Percentiles rank a stretch among this genome's conserved stretches.
Evolutionary conservation across 2,888 invertebrate genomes (phyloP).

Genomic region (Aporophyla lueneburgensis): DNA sequence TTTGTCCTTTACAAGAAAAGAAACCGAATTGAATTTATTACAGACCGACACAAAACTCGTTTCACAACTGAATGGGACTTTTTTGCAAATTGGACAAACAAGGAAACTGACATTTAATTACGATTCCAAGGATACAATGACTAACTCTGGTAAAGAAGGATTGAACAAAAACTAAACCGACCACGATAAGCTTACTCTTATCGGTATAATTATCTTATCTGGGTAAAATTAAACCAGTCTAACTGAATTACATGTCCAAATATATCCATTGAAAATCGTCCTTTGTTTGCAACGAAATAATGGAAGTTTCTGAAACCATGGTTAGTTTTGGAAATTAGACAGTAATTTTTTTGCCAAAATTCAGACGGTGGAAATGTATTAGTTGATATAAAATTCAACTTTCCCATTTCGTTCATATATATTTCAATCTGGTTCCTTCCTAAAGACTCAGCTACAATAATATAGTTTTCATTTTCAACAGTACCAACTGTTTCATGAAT

Average conservation of each 20-base stretch:
- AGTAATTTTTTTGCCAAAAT: not conserved
- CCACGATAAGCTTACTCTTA: conserved; percentile 75
- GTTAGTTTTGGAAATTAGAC: not conserved
- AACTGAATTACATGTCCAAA: conserved; percentile 81
- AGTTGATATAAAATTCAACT: not conserved
- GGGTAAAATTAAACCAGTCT: conserved; percentile 82
- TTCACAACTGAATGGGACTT: conserved; percentile 49
- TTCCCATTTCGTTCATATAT: not conserved
- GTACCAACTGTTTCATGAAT: not conserved
- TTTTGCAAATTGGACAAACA: conserved; percentile 62
- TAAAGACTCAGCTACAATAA: not conserved
- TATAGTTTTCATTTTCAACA: not conserved
- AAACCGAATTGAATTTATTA: conserved; percentile 52
- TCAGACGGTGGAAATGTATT: no score
- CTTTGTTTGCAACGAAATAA: conserved; percentile 18
- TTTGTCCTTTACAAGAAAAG: conserved; percentile 38
- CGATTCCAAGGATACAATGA: conserved; percentile 61
- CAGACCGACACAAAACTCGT: conserved; percentile 46
- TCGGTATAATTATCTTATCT: conserved; percentile 84
- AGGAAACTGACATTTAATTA: conserved; percentile 64
- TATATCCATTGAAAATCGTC: conserved; percentile 77
- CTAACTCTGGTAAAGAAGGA: conserved; percentile 52
- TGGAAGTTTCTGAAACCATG: conserved; percentile 22
- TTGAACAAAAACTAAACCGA: conserved; percentile 70
- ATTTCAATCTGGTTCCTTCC: not conserved